phyloP scores from a whole-genome alignment of 2,888 invertebrate genomes.

The Falcaria lacertinaria region DNA sequence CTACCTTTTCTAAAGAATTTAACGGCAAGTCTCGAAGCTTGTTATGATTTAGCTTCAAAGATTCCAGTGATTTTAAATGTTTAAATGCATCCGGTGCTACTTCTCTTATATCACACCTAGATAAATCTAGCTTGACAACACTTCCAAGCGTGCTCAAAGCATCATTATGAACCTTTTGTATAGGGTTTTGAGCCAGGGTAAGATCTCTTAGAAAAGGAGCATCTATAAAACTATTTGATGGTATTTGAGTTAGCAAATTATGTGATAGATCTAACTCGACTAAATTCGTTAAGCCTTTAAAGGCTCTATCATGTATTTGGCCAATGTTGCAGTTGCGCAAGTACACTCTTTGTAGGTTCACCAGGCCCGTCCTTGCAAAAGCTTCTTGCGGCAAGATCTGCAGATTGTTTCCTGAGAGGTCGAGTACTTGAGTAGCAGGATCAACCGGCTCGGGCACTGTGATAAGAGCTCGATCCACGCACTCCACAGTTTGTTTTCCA shows the following conservation, averaged over 20 bases:
- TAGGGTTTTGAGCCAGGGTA: conserved; percentile 89
- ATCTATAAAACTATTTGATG: conserved; percentile 88
- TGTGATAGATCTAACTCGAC: conserved; percentile 93
- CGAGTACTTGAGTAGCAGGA: conserved; percentile 93
- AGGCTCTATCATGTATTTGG: conserved; percentile 91
- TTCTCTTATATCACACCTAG: conserved; percentile 88
- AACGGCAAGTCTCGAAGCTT: conserved; percentile 85
- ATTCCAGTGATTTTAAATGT: conserved; percentile 86
- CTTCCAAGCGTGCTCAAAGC: conserved; percentile 87
- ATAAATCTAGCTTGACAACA: conserved; percentile 90
- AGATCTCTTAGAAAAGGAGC: conserved; percentile 91
- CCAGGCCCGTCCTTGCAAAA: conserved; percentile 88
- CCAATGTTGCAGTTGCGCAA: conserved; percentile 91
- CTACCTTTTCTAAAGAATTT: conserved; percentile 85
- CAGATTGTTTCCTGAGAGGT: conserved; percentile 92
- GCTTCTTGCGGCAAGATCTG: conserved; percentile 90
- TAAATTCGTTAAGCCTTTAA: conserved; percentile 92
- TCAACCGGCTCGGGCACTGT: conserved; percentile 92
- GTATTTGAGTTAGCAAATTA: conserved; percentile 89
- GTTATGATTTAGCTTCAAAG: conserved; percentile 90
- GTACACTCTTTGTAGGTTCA: conserved; percentile 93
- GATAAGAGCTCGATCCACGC: conserved; percentile 89
- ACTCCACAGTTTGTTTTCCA: conserved; percentile 95
- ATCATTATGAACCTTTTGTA: conserved; percentile 87
- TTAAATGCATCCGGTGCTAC: conserved; percentile 86